These are phyloP conservation scores for Parapristionchus giblindavisi DNA, from an alignment of 2,888 invertebrate genomes.

Conservation along the genomic window DNA sequence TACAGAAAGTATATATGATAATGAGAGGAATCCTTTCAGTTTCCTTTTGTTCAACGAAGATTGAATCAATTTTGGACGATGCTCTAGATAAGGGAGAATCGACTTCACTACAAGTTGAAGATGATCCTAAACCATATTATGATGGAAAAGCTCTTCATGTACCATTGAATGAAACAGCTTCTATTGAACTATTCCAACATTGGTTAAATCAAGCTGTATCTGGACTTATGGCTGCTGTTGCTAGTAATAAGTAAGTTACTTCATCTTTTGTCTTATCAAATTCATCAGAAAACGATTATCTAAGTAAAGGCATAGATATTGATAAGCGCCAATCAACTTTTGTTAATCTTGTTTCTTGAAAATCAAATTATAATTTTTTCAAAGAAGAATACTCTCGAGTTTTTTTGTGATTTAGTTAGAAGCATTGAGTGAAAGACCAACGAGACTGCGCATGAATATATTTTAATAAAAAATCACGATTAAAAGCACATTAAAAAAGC, in stretches of 20 bases:
- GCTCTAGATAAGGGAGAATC: too few species aligned
- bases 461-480: too few species aligned
- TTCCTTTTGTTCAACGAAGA: background rate
- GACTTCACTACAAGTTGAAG: background rate
- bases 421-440: too few species aligned
- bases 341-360: too few species aligned
- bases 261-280: background rate
- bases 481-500: too few species aligned
- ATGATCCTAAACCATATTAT: constrained; percentile 34
- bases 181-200: constrained; percentile 60
- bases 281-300: background rate
- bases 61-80: constrained; percentile 4
- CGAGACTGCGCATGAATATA: too few species aligned
- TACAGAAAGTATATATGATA: too few species aligned
- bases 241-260: constrained; percentile 52
- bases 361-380: too few species aligned
- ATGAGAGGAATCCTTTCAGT: background rate
- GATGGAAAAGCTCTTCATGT: constrained; percentile 48
- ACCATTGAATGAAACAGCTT: constrained; percentile 54
- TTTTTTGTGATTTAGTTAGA: too few species aligned
- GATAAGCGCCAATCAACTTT: too few species aligned
- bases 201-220: constrained; percentile 65
- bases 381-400: too few species aligned
- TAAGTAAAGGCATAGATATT: constrained; percentile 3
- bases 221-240: constrained; percentile 64